Evolutionary conservation across 1,140 invertebrate species (phyloP).

Genomic region (Zophobas morio): DNA sequence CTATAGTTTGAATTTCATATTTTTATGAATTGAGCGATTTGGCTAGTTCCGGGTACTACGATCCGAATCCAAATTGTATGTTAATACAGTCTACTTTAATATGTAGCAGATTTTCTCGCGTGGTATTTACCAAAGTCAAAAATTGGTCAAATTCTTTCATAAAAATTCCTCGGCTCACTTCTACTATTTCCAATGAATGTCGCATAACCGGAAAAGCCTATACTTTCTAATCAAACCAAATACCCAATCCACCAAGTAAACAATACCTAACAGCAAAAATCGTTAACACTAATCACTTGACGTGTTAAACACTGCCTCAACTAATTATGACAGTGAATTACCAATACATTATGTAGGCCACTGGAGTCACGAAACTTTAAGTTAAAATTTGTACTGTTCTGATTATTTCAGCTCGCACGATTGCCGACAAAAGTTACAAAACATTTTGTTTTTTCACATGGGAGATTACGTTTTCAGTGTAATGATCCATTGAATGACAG

Average conservation of each 20-base stretch:
- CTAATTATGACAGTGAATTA: conserved; percentile 10
- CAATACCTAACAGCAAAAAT: conserved; percentile 21
- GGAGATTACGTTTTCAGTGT: conserved; percentile 8
- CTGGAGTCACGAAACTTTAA: conserved; percentile 43
- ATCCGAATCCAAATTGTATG: too few relatives aligned
- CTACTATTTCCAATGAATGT: background rate
- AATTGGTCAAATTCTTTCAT: too few relatives aligned
- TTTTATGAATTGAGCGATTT: too few relatives aligned
- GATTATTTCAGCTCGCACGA: conserved; percentile 8
- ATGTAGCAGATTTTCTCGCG: too few relatives aligned
- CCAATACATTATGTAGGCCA: conserved; percentile 11
- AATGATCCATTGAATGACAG: background rate
- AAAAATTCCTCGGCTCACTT: too few relatives aligned
- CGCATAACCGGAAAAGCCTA: background rate
- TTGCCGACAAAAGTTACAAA: conserved; percentile 13
- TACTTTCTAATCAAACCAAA: conserved; percentile 10
- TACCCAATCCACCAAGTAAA: background rate
- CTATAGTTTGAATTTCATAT: too few relatives aligned
- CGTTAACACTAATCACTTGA: conserved; percentile 18
- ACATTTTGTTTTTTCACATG: conserved; percentile 24
- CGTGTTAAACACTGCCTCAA: conserved; percentile 1
- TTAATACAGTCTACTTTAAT: too few relatives aligned
- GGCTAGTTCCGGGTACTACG: too few relatives aligned
- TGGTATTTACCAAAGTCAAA: too few relatives aligned
- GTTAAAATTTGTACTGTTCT: conserved; percentile 25